Evolutionary conservation across 2,113 vertebrate species (phyloP).

Genomic region (Polypterus senegalus): DNA sequence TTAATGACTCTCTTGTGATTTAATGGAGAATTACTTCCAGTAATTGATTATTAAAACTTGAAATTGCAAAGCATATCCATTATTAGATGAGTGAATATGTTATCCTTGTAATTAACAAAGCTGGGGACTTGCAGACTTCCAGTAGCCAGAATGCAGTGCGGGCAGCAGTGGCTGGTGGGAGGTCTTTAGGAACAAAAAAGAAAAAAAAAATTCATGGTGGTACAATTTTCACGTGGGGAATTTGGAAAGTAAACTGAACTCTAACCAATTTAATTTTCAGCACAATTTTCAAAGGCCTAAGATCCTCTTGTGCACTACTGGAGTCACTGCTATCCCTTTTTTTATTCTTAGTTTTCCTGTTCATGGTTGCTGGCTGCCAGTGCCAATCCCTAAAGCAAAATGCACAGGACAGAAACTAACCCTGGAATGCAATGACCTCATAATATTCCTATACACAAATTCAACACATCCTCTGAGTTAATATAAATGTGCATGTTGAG

Average conservation of each 20-base stretch:
- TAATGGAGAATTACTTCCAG: slow-evolving; percentile 88
- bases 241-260: too few species aligned
- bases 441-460: not conserved
- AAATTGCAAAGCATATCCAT: slow-evolving; percentile 95
- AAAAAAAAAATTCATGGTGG: too few species aligned
- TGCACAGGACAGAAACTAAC: not conserved
- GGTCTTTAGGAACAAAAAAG: too few species aligned
- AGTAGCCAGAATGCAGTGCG: slow-evolving; percentile 51
- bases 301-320: not conserved
- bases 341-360: not conserved
- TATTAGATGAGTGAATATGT: slow-evolving; percentile 89
- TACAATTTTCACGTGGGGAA: too few species aligned
- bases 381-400: too few species aligned
- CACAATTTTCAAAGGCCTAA: slow-evolving; percentile 2
- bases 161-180: too few species aligned
- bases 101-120: slow-evolving; percentile 97
- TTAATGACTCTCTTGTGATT: slow-evolving; percentile 94
- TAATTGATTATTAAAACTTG: slow-evolving; percentile 99
- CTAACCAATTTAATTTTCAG: too few species aligned
- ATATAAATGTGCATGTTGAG: not conserved
- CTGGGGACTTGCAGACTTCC: slow-evolving; percentile 70
- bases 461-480: not conserved
- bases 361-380: too few species aligned
- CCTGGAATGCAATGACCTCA: not conserved
- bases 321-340: not conserved